Evolutionary conservation across 2,888 invertebrate genomes (phyloP), one percentile per base, ranked within the genome.

Genomic region (Allygus modestus): DNA sequence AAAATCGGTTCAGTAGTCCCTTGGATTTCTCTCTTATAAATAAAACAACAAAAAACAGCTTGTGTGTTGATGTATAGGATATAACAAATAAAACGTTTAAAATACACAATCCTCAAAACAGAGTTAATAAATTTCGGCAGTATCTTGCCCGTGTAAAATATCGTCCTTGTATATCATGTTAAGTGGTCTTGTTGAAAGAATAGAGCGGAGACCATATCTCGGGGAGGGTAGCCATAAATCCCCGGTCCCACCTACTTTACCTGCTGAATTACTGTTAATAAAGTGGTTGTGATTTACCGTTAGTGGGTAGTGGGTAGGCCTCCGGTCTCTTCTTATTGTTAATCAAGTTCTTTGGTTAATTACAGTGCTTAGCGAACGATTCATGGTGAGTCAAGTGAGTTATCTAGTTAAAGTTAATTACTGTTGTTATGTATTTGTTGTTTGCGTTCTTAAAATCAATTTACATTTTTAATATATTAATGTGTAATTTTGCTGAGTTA

Each of bases 121-220:
- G 23, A 41, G 73, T 41, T 73, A 73, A 73, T 73, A 73, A 41
- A 73, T 73, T 73, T 73, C 5, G 37, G 33, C 73, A 73, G 43
- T 73, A 73, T 73, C 73, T 43, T 20, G 37, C 11, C 17, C 37
- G 73, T 37, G 5, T 41, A 73, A 41, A 37, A 41, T 41, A 41
- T 41, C 41, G 73, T 73, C 41, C 73, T 41, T 73, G 73, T 73
- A 37, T 41, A 73, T 73, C 73, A 73, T 73, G 73, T 73, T 73
- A 20, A 73, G 73, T 37, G 73, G 73, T 2, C 41, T 37, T 43
- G 73, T 73, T 73, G 73, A 73, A 73, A 73, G 73, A 73, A 69
- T 37, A 23, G 73, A 41, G 43, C 31, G 69, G 31, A 17, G 65
- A 37, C 73, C 33, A 37, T 73, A 73, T 73, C 73, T 73, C 31